These are phyloP conservation scores for Florisuga fusca DNA, from an alignment of 2,797 vertebrate genomes.

Conservation along the genomic window DNA sequence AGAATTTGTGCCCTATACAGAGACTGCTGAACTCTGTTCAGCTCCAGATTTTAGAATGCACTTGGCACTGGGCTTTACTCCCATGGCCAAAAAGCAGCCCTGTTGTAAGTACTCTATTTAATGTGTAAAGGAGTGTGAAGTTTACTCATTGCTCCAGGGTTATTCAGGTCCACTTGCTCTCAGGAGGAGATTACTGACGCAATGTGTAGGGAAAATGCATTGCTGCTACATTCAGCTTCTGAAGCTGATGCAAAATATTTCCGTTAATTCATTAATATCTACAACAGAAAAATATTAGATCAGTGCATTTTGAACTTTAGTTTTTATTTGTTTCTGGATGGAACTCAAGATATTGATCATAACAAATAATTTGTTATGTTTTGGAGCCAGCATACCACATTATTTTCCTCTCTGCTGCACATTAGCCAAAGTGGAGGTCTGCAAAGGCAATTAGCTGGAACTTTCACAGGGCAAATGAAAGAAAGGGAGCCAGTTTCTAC, in stretches of 20 bases:
- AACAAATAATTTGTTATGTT: fast-evolving
- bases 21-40: background rate
- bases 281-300: background rate
- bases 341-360: background rate
- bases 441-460: background rate
- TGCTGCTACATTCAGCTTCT: fast-evolving
- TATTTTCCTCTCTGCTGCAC: background rate
- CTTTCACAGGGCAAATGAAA: background rate
- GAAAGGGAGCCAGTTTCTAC: background rate
- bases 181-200: background rate
- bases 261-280: background rate
- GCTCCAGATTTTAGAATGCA: background rate
- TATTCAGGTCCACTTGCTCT: background rate
- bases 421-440: background rate
- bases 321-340: background rate
- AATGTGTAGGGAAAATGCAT: background rate
- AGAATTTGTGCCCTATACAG: background rate
- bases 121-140: background rate
- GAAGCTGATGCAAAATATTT: background rate
- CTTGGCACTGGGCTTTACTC: background rate
- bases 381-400: background rate
- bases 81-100: background rate
- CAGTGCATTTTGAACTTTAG: background rate
- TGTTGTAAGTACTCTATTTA: background rate
- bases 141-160: background rate